A percentile compares a stretch with the other conserved stretches of the same genome.
Conservation (phyloP, 2,888 invertebrate species). For the Automeris io region DNA sequence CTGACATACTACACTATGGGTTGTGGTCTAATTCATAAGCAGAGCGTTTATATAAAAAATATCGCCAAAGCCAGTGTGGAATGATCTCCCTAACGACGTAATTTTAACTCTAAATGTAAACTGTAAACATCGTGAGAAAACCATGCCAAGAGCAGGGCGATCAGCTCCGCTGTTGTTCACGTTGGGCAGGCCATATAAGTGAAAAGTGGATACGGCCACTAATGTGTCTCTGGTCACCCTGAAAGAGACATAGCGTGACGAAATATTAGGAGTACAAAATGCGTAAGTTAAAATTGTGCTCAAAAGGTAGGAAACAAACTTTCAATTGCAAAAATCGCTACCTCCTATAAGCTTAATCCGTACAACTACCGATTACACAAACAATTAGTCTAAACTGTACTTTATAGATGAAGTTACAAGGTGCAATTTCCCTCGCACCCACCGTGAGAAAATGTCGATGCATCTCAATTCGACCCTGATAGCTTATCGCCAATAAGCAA, state of each 20-base stretch:
- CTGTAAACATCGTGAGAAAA: too few species aligned
- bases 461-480: constrained; percentile 33
- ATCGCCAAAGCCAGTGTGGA: too few species aligned
- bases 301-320: neutral
- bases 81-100: too few species aligned
- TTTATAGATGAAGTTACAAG: constrained; percentile 11
- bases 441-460: constrained; percentile 50
- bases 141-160: too few species aligned
- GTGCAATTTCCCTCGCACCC: constrained; percentile 16
- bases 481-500: constrained; percentile 28
- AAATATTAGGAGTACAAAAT: neutral
- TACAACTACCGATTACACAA: constrained; percentile 14
- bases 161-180: too few species aligned
- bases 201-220: too few species aligned
- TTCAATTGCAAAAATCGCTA: constrained; percentile 8
- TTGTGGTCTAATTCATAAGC: constrained; percentile 7
- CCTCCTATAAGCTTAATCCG: constrained; percentile 11
- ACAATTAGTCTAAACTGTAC: constrained; percentile 14
- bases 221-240: too few species aligned
- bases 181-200: too few species aligned
- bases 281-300: neutral
- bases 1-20: constrained; percentile 35
- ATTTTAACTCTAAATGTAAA: too few species aligned
- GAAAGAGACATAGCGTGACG: too few species aligned
- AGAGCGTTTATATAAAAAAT: too few species aligned